Evolutionary conservation across 2,888 invertebrate species (phyloP), one percentile per base, ranked within the genome.

Genomic region (Miltochrista miniata): DNA sequence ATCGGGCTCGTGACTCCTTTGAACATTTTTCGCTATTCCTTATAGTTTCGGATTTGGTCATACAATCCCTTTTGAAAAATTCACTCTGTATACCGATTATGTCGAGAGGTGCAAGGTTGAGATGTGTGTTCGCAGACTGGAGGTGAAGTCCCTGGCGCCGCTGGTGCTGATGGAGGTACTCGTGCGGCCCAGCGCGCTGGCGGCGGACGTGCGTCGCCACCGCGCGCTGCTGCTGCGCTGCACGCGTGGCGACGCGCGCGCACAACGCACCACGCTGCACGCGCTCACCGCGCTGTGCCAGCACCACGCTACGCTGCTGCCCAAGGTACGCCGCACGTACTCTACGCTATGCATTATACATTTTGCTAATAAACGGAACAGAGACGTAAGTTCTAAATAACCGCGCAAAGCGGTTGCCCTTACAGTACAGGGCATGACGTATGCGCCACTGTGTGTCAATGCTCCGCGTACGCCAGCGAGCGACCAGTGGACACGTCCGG

Each of bases 261-360:
- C 97, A 10, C 97, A 97, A 81, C 95, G 98, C 68, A 97, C 98
- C 90, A 93, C 99, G 66, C 93, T 99, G 71, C 96, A 98, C 73
- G 99, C 98, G 52, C 94, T 99, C 74, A 99, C 99, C 82, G 98
- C 98, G 83, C 95, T 99, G 46, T 96, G 98, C 68, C 96, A 95
- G 50, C 90, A 96, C 64, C 95, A 97, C 87, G 94, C 95, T 56
- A 88, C 92, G 47, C 93, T 99, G 70, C 94, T 99, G 93, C 93
- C 96, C 52, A 98, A 98, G 84, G 97, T 98, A 70, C 95, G 97
- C 64, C 96, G 95, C 80, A 95, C 98, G 70, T n/a, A n/a, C n/a
- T n/a, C n/a, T n/a, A n/a, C n/a, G n/a, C n/a, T n/a, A n/a, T n/a
- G n/a, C n/a, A n/a, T n/a, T n/a, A n/a, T n/a, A n/a, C n/a, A n/a